Evolutionary conservation across 1,140 invertebrate species (phyloP), one percentile per base, ranked within the genome.

Genomic region (Bombus consobrinus): DNA sequence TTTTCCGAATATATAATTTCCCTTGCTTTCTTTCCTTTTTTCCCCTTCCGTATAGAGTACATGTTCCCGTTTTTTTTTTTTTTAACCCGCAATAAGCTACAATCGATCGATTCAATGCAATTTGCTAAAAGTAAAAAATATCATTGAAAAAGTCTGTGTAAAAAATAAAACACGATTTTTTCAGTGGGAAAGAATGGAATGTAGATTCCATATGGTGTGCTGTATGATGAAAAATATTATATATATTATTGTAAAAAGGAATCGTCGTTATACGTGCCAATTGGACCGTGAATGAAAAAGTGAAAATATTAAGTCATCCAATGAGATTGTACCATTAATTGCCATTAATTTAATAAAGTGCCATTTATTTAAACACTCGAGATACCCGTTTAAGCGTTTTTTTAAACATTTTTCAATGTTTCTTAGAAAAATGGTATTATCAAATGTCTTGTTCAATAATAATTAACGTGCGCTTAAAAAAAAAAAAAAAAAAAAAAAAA

Each of bases 11-110:
- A 62, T 69, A 32, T 53, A 86, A 66, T 37, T 62, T 22, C 22
- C 10, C 37, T 64, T 5, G 25, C 66, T 88, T 87, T 83, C 80
- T 13, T 87, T n/a, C 8, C 75, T 2, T 28, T 28, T 59, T 78
- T 8, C 22, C n/a, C 10, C 28, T 18, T 62, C 13, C 39, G 6
- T 57, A n/a, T 3, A n/a, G 18, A n/a, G n/a, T 6, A 28, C 34
- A 15, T 59, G 25, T 4, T 2, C 9, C 18, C 8, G 12, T 22
- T 18, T n/a, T 25, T 34, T 34, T 34, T 34, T 34, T 34, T 34
- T 15, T 25, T 66, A 53, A 59, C 2, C 25, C 18, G 37, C 6
- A 41, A n/a, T 39, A 39, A 64, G 9, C 15, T 13, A 59, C 15
- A 28, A 68, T 53, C 64, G 22, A 53, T 53, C 0, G 6, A 53